Evolutionary conservation across 2,113 vertebrate genomes (phyloP).

Genomic region (Corydoras maculifer): DNA sequence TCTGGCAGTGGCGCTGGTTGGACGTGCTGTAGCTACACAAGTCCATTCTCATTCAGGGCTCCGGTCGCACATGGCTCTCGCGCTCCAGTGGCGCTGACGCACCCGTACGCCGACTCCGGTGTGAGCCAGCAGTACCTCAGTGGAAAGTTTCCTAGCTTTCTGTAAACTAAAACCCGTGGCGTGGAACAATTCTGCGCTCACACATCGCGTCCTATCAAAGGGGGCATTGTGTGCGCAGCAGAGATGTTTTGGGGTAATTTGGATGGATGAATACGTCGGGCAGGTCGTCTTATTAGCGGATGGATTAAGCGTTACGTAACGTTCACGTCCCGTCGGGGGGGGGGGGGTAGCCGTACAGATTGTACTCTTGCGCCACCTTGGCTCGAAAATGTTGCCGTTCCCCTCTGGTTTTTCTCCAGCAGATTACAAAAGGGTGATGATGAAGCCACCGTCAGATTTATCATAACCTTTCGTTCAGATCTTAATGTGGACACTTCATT

Average conservation of each 20-base stretch:
- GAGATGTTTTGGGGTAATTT: slow-evolving; percentile 33
- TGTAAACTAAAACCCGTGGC: neutral
- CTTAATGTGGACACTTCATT: no score
- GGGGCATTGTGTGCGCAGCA: slow-evolving; percentile 46
- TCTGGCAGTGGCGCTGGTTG: no score
- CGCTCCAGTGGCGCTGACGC: neutral
- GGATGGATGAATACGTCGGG: slow-evolving; percentile 32
- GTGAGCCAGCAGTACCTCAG: neutral
- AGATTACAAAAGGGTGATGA: no score
- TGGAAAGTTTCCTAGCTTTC: slow-evolving; percentile 25
- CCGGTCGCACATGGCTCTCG: neutral
- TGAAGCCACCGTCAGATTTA: no score
- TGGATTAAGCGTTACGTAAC: slow-evolving; percentile 26
- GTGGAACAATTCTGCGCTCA: slow-evolving; percentile 1
- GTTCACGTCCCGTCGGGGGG: neutral
- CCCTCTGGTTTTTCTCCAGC: neutral
- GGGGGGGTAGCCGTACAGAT: neutral
- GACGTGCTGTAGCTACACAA: neutral
- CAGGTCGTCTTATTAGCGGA: slow-evolving; percentile 10
- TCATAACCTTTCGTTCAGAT: no score
- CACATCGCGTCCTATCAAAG: slow-evolving; percentile 40
- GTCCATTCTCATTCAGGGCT: neutral
- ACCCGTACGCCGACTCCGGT: neutral
- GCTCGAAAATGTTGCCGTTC: neutral
- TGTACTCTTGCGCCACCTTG: neutral